Evolutionary conservation across 2,797 vertebrate species (phyloP).

Genomic region (Sparidentex hasta): DNA sequence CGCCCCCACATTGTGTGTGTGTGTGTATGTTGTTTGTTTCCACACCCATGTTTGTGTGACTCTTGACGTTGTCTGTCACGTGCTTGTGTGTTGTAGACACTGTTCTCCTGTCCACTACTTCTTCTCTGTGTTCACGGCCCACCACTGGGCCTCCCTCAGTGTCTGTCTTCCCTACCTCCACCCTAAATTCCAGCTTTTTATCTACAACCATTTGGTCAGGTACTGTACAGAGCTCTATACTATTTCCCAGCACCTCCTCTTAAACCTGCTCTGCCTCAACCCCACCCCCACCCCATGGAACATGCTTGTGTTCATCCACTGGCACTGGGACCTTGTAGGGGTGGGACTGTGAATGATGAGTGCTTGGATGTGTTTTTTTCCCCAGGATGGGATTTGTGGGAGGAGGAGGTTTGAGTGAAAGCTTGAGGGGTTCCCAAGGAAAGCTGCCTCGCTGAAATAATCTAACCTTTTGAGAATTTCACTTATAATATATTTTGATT

Average conservation of each 20-base stretch:
- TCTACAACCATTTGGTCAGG: constrained; percentile 99
- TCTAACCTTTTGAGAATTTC: constrained; percentile 53
- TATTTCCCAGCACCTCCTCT: constrained; percentile 80
- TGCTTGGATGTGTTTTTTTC: constrained; percentile 50
- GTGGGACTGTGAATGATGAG: constrained; percentile 54
- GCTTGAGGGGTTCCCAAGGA: constrained; percentile 61
- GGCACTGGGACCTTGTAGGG: constrained; percentile 67
- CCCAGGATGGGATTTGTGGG: constrained; percentile 30
- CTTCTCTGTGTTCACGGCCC: constrained; percentile 99
- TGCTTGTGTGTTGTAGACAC: constrained; percentile 95
- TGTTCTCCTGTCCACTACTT: constrained; percentile 99
- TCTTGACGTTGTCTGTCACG: constrained; percentile 66
- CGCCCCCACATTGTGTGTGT: constrained; percentile 6
- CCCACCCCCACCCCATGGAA: constrained; percentile 87
- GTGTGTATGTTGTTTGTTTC: constrained; percentile 43
- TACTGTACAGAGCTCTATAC: constrained; percentile 91
- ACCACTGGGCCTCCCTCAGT: constrained; percentile 99
- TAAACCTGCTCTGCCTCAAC: constrained; percentile 79
- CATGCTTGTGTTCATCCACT: constrained; percentile 92
- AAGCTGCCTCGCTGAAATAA: constrained; percentile 76
- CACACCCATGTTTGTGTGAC: constrained; percentile 77
- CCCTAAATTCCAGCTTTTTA: constrained; percentile 99
- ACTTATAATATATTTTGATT: neutral
- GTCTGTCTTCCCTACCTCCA: constrained; percentile 99
- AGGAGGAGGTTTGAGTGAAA: constrained; percentile 40